Conservation (phyloP, 2,888 invertebrate species). For the Cylloceria caligata region DNA sequence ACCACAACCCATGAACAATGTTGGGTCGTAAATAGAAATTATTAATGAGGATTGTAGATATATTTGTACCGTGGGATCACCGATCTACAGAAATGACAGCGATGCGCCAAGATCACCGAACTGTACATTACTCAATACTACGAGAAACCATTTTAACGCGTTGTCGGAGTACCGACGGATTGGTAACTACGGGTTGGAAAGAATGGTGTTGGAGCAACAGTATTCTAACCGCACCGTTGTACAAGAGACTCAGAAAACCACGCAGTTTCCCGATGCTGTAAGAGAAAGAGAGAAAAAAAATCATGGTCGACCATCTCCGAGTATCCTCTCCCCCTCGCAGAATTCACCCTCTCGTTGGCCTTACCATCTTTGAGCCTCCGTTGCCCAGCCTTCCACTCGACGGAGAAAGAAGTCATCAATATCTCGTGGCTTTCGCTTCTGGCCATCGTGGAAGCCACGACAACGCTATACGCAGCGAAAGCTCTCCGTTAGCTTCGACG, state of each 20-base stretch:
- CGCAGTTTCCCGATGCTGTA: slow-evolving; percentile 33
- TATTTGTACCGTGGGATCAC: neutral
- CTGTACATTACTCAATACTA: slow-evolving; percentile 19
- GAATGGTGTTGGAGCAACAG: slow-evolving; percentile 38
- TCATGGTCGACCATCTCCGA: slow-evolving; percentile 53
- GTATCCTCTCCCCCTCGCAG: slow-evolving; percentile 54
- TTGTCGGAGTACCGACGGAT: slow-evolving; percentile 4
- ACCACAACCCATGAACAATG: neutral
- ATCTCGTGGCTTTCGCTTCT: slow-evolving; percentile 82
- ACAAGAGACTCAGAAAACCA: slow-evolving; percentile 50
- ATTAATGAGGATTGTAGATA: slow-evolving; percentile 15
- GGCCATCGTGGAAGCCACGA: slow-evolving; percentile 73
- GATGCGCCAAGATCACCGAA: neutral
- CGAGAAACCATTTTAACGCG: slow-evolving; percentile 15
- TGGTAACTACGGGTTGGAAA: slow-evolving; percentile 31
- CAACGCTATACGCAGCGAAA: slow-evolving; percentile 59
- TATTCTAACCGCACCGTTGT: slow-evolving; percentile 21
- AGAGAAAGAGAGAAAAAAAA: slow-evolving; percentile 19
- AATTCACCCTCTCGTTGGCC: slow-evolving; percentile 58
- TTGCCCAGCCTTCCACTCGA: slow-evolving; percentile 67
- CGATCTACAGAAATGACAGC: slow-evolving; percentile 27
- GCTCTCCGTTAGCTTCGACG: slow-evolving; percentile 8
- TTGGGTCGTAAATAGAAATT: neutral
- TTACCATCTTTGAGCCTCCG: slow-evolving; percentile 48
- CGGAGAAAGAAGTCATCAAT: slow-evolving; percentile 82